A percentile compares a stretch with the other conserved stretches of the same genome.
Conservation (phyloP, 2,888 invertebrate species). For the Pinctada fucata region DNA sequence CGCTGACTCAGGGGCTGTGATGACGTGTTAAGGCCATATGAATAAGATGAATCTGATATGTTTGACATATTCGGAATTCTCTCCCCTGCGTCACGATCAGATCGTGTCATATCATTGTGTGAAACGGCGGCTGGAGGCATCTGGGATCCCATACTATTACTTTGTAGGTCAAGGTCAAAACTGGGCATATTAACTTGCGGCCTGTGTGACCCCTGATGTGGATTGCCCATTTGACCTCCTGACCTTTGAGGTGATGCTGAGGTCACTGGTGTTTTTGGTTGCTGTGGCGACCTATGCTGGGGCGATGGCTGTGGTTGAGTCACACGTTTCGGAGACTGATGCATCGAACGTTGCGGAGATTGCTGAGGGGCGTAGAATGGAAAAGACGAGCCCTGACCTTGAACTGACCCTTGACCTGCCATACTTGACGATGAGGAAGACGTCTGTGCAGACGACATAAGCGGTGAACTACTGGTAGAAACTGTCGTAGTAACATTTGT, state of each 20-base stretch:
- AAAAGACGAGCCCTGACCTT: slow-evolving; percentile 46
- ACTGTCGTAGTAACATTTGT: slow-evolving; percentile 50
- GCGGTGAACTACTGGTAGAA: slow-evolving; percentile 51
- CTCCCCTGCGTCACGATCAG: slow-evolving; percentile 30
- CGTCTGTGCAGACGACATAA: slow-evolving; percentile 38
- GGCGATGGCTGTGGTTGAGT: slow-evolving; percentile 41
- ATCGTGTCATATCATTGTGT: slow-evolving; percentile 25
- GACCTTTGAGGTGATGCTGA: slow-evolving; percentile 36
- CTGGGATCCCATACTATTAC: slow-evolving; percentile 24
- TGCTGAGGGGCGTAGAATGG: slow-evolving; percentile 53
- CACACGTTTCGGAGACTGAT: slow-evolving; percentile 30
- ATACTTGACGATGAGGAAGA: slow-evolving; percentile 25
- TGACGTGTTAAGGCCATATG: slow-evolving; percentile 22
- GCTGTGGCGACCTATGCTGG: slow-evolving; percentile 26
- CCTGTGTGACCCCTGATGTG: slow-evolving; percentile 36
- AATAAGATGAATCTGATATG: slow-evolving; percentile 26
- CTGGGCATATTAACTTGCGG: slow-evolving; percentile 31
- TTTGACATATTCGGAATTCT: slow-evolving; percentile 29
- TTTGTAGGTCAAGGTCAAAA: slow-evolving; percentile 37
- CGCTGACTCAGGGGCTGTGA: slow-evolving; percentile 31
- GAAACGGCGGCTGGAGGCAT: slow-evolving; percentile 16
- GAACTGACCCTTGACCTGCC: neutral
- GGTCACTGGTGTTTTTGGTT: slow-evolving; percentile 44
- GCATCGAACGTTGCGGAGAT: slow-evolving; percentile 42
- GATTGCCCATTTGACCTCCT: slow-evolving; percentile 9